Evolutionary conservation across 2,797 vertebrate species (phyloP).

Genomic region (Potorous gilbertii): DNA sequence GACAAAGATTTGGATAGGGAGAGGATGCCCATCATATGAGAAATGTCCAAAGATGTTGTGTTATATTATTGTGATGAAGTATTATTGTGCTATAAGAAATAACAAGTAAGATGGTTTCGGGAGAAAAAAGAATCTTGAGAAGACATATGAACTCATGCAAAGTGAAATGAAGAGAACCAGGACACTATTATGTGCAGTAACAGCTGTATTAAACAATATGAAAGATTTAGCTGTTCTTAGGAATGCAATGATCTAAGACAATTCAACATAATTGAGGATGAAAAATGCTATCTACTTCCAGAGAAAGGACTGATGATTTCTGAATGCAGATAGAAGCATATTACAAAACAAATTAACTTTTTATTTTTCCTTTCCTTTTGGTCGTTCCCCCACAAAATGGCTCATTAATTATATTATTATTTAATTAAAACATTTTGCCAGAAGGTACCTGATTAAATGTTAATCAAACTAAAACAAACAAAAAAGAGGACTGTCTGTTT

Average conservation of each 20-base stretch:
- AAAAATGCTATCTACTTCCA: not conserved
- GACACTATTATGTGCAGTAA: not conserved
- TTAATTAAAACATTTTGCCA: no score
- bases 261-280: not conserved
- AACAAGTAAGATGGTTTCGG: not conserved
- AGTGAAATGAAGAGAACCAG: not conserved
- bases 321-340: not conserved
- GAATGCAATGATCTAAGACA: not conserved
- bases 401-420: no score
- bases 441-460: no score
- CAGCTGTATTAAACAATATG: not conserved
- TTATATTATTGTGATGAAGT: not conserved
- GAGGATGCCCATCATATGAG: not conserved
- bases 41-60: not conserved
- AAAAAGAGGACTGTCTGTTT: no score
- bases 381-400: not conserved
- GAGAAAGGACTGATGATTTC: not conserved
- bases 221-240: not conserved
- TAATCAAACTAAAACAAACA: no score
- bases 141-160: not conserved
- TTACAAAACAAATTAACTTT: not conserved
- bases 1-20: not conserved
- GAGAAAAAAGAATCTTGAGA: not conserved
- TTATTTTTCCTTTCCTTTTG: no score
- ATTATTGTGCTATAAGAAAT: not conserved